Conservation (phyloP, 2,888 invertebrate species). For the Leptura quadrifasciata region DNA sequence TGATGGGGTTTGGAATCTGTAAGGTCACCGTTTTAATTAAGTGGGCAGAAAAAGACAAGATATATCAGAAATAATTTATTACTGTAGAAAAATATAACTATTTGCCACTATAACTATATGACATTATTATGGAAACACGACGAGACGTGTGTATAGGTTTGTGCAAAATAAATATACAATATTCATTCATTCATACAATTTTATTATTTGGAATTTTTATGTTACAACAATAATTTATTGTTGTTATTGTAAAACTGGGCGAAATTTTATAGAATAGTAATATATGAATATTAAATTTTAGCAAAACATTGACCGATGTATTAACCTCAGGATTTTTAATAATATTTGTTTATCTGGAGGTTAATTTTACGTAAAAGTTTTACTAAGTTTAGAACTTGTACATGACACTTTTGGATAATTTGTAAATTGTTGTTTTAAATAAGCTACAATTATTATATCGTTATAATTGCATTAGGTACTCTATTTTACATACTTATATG, state of each 20-base stretch:
- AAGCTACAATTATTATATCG: no score
- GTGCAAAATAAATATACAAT: neutral
- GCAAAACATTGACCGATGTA: no score
- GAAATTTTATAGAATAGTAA: neutral
- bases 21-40: conserved; percentile 20
- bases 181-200: neutral
- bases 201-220: neutral
- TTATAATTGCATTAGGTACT: no score
- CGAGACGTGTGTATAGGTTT: no score
- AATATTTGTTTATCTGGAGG: no score
- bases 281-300: neutral
- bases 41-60: conserved; percentile 15
- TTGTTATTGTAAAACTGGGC: no score
- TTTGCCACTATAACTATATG: neutral
- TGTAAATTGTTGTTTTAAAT: no score
- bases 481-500: no score
- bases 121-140: neutral
- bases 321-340: no score
- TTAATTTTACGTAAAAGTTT: no score
- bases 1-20: conserved; percentile 25
- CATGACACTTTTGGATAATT: no score
- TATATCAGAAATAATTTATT: neutral
- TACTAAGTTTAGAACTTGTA: no score
- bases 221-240: neutral
- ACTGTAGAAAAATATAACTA: neutral